These are phyloP conservation scores for Choloepus didactylus DNA, from an alignment of 2,797 vertebrate genomes.

Conservation along the genomic window DNA sequence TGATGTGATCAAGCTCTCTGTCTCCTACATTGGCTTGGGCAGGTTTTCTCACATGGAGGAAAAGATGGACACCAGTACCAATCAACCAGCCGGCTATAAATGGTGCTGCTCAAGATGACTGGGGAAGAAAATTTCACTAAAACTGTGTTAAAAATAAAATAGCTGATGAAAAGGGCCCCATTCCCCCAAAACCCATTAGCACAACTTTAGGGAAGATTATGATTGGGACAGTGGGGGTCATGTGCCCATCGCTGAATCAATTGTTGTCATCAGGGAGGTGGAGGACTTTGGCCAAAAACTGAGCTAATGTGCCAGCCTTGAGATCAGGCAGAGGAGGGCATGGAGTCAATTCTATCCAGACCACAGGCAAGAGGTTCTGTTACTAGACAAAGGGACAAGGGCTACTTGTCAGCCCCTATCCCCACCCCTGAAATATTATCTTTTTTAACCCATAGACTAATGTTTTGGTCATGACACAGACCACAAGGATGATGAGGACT, in stretches of 20 bases:
- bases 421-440: too few species aligned
- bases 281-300: neutral
- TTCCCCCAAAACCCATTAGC: neutral
- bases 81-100: too few species aligned
- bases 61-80: neutral
- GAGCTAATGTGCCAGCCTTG: neutral
- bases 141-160: too few species aligned
- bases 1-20: neutral
- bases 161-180: too few species aligned
- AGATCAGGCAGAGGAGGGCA: neutral
- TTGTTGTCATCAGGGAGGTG: neutral
- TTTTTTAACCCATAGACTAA: neutral
- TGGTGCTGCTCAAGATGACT: neutral
- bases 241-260: neutral
- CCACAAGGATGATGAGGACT: too few species aligned
- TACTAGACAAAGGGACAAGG: neutral
- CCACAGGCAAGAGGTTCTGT: neutral
- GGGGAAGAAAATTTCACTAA: too few species aligned
- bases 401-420: neutral
- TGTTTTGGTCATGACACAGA: too few species aligned
- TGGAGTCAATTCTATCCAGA: neutral
- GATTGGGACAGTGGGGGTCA: rapidly evolving
- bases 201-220: neutral
- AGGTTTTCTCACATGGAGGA: neutral
- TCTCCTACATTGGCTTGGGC: neutral